Conservation (phyloP, 2,888 invertebrate species). For the Drosophila stalkeri region DNA sequence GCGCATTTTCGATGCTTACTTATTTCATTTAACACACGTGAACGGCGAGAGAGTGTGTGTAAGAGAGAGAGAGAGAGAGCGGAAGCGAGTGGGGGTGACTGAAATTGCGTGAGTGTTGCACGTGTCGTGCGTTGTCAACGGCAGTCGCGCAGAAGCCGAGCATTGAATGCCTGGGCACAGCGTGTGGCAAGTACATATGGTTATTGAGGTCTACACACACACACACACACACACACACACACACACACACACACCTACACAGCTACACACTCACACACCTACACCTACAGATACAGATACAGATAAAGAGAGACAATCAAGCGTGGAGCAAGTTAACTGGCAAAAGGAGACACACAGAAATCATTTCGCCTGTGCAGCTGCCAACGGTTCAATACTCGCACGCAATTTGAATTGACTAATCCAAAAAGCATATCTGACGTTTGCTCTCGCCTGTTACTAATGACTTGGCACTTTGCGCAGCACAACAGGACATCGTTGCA, state of each 20-base stretch:
- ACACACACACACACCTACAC: background rate
- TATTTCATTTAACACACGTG: slow-evolving; percentile 56
- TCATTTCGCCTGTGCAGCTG: slow-evolving; percentile 64
- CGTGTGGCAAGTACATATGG: slow-evolving; percentile 49
- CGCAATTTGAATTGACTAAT: slow-evolving; percentile 77
- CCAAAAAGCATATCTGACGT: slow-evolving; percentile 79
- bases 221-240: background rate
- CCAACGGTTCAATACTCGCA: slow-evolving; percentile 59
- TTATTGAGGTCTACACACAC: slow-evolving; percentile 18
- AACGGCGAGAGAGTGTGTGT: background rate
- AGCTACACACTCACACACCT: background rate
- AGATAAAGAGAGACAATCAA: background rate
- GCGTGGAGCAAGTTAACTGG: slow-evolving; percentile 38
- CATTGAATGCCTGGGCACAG: slow-evolving; percentile 46
- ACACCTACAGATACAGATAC: background rate
- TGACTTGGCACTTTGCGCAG: slow-evolving; percentile 74
- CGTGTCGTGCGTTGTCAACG: slow-evolving; percentile 69
- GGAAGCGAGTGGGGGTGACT: slow-evolving; percentile 8
- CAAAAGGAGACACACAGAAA: slow-evolving; percentile 43
- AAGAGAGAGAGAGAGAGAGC: background rate
- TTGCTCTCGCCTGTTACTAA: slow-evolving; percentile 78
- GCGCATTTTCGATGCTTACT: slow-evolving; percentile 71
- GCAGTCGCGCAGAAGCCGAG: slow-evolving; percentile 46
- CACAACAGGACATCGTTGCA: slow-evolving; percentile 36
- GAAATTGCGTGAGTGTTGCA: slow-evolving; percentile 75